Evolutionary conservation across 2,113 vertebrate genomes (phyloP).

Genomic region (Phalacrocorax aristotelis): DNA sequence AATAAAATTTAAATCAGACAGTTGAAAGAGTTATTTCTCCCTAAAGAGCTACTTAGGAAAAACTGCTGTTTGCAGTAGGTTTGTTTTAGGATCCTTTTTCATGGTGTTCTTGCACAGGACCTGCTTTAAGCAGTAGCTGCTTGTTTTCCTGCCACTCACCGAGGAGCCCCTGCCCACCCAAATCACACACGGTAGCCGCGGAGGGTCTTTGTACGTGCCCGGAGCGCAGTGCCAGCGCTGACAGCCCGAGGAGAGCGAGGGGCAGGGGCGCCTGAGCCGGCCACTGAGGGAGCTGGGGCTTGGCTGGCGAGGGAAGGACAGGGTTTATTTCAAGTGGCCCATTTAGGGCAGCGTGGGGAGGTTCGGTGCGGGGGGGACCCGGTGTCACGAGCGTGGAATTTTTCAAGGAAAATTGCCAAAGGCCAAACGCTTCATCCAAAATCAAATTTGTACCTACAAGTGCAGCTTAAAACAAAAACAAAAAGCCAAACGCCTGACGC

Average conservation of each 20-base stretch:
- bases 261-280: not conserved
- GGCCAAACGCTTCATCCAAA: not conserved
- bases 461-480: not conserved
- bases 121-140: not conserved
- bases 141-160: not conserved
- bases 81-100: not conserved
- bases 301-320: not conserved
- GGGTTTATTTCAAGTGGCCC: not conserved
- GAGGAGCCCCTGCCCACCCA: not conserved
- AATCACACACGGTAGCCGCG: accelerated
- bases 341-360: not conserved
- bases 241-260: not conserved
- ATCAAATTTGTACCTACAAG: not conserved
- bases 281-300: not conserved
- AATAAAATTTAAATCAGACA: not conserved
- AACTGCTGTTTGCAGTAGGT: not conserved
- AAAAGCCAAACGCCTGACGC: not conserved
- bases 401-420: not conserved
- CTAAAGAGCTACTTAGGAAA: not conserved
- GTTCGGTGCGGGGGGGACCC: not conserved
- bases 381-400: accelerated
- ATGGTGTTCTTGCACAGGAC: not conserved
- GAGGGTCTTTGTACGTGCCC: not conserved
- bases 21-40: not conserved
- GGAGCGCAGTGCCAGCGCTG: not conserved